Percentiles rank a stretch among this genome's conserved stretches.
These are phyloP conservation scores for Epirrhoe tristata DNA, from an alignment of 2,888 invertebrate genomes.

Conservation along the genomic window DNA sequence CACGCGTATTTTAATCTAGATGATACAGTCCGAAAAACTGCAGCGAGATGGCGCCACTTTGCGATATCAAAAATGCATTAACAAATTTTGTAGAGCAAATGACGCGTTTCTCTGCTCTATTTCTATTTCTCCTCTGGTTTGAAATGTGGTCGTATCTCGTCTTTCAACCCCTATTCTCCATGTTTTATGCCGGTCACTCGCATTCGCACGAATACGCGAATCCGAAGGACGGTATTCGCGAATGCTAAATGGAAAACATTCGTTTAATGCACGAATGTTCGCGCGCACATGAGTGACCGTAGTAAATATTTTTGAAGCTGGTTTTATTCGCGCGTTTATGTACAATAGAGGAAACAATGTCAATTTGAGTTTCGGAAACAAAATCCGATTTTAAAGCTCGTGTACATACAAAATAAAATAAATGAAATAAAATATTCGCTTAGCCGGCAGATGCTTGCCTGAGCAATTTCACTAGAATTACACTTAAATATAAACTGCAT, in stretches of 20 bases:
- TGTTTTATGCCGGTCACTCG: too few relatives aligned
- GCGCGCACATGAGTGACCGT: too few relatives aligned
- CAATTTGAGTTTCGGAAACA: slow-evolving; percentile 41
- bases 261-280: too few relatives aligned
- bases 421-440: slow-evolving; percentile 42
- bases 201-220: too few relatives aligned
- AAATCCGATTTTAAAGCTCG: slow-evolving; percentile 42
- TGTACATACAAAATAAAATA: slow-evolving; percentile 41
- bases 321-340: slow-evolving; percentile 49
- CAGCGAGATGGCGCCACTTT: background rate
- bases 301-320: slow-evolving; percentile 59
- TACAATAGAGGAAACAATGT: slow-evolving; percentile 46
- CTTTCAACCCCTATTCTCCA: too few relatives aligned
- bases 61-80: background rate
- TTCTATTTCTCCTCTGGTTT: background rate
- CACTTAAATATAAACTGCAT: slow-evolving; percentile 40
- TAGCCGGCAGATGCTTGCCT: slow-evolving; percentile 39
- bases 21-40: background rate
- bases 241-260: too few relatives aligned
- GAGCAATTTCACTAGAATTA: slow-evolving; percentile 42
- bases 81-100: background rate
- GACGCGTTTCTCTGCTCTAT: background rate
- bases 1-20: background rate
- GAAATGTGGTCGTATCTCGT: too few relatives aligned
- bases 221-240: too few relatives aligned